Evolutionary conservation across 1,140 invertebrate species (phyloP), one percentile per base, ranked within the genome.

Genomic region (Pararge aegeria): DNA sequence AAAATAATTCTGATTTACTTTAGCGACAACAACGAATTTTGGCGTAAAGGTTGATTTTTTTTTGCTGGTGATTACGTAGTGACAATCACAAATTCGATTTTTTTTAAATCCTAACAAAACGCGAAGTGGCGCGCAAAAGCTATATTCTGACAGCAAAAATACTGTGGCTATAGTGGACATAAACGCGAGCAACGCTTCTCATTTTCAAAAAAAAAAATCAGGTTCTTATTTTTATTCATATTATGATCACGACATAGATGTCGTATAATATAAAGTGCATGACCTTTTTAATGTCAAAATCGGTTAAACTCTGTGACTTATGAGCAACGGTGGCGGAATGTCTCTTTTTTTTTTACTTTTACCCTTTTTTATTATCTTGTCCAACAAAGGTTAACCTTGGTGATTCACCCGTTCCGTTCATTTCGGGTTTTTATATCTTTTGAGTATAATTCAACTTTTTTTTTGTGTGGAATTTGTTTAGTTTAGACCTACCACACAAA

Each of bases 291-390:
- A 65, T 56, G 59, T 65, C 66, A 56, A 58, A 68, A 62, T 62
- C 66, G 59, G 62, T 68, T 58, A 62, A 65, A 58, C 55, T 38
- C 55, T 55, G 66, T 69, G 66, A 69, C 63, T 69, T 69, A 69
- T 65, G 66, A 61, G 63, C 62, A 55, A 49, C 62, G 57, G 66
- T 68, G 66, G 66, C 66, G 66, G 66, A 61, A 68, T 68, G 66
- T 61, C 51, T 44, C 24, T 19, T 64, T 64, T 64, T 64, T n/a
- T 44, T 54, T 56, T 48, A 42, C 27, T 49, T 54, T 34, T 29
- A 54, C 42, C 58, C 44, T 54, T 54, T 53, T 61, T 59, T 64
- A 57, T 56, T 42, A 53, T 59, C 37, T 62, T 62, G 55, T 61
- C 54, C 54, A 37, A 65, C 54, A 65, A 65, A 65, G 62, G 66